Percentiles rank a stretch among this genome's conserved stretches.
Evolutionary conservation across 37 sponge, comb jelly and placozoan genomes (phyloP).

Genomic region (Geodia barretti): DNA sequence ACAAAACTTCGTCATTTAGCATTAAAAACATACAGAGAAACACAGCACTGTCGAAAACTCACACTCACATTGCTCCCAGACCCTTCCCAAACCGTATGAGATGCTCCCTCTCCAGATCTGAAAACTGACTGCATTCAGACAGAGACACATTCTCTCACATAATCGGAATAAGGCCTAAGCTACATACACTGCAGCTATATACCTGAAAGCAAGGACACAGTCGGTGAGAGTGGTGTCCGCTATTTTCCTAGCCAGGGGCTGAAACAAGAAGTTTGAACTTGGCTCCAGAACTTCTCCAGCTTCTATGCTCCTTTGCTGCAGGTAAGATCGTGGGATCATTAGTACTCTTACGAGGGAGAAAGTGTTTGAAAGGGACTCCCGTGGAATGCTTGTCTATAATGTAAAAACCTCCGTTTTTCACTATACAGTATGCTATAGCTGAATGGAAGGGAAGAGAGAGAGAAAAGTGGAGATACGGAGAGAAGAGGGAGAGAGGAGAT

Average conservation of each 20-base stretch:
- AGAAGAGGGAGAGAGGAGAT: no score
- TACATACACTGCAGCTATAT: not conserved
- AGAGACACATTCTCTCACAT: not conserved
- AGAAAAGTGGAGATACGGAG: no score
- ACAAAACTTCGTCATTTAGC: no score
- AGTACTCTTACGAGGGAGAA: not conserved
- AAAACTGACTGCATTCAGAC: constrained; percentile 54
- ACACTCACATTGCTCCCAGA: constrained; percentile 70
- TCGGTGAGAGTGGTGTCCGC: constrained; percentile 30
- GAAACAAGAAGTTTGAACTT: constrained; percentile 65
- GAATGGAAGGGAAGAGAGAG: no score
- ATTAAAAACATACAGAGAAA: no score
- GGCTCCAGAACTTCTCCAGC: constrained; percentile 36
- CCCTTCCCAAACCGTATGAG: constrained; percentile 51
- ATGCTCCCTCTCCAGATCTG: constrained; percentile 69
- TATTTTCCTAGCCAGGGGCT: constrained; percentile 50
- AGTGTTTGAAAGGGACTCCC: not conserved
- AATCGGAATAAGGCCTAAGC: not conserved
- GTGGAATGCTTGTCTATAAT: no score
- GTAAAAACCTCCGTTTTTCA: no score
- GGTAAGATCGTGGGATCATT: not conserved
- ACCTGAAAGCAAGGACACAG: constrained; percentile 73
- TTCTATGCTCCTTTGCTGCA: constrained; percentile 53
- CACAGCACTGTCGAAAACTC: no score
- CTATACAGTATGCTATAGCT: no score